Evolutionary conservation across 92 coral and sea anemone species (phyloP).

Genomic region (Plumapathes pennacea): DNA sequence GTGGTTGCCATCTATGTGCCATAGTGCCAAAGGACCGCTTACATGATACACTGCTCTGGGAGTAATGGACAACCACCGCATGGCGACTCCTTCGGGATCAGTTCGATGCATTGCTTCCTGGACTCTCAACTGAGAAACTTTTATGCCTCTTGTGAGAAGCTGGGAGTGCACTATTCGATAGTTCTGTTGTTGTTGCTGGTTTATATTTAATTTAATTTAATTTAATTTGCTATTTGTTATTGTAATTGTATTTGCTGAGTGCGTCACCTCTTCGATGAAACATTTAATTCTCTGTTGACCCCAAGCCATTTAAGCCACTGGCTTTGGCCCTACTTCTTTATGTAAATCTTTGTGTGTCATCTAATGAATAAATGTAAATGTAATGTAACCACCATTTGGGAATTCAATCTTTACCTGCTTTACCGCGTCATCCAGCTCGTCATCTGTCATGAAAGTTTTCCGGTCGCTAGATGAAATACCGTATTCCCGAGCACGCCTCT

Average conservation of each 20-base stretch:
- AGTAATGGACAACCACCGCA: conserved; percentile 66
- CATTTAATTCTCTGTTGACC: too few relatives aligned
- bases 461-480: conserved; percentile 19
- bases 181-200: too few relatives aligned
- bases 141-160: conserved; percentile 30
- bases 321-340: too few relatives aligned
- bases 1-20: conserved; percentile 80
- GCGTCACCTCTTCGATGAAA: too few relatives aligned
- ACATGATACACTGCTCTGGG: conserved; percentile 54
- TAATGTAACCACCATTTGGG: conserved; percentile 56
- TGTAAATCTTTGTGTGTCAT: too few relatives aligned
- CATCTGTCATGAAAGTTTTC: conserved; percentile 35
- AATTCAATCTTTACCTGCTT: conserved; percentile 45
- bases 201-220: too few relatives aligned
- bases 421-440: conserved; percentile 36
- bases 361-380: too few relatives aligned
- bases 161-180: conserved; percentile 57
- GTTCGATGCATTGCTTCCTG: conserved; percentile 68
- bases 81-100: conserved; percentile 66
- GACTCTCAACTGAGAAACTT: conserved; percentile 48
- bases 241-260: too few relatives aligned
- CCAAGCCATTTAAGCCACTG: too few relatives aligned
- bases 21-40: conserved; percentile 56
- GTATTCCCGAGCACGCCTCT: conserved; percentile 44
- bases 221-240: too few relatives aligned